Evolutionary conservation across 1,140 invertebrate genomes (phyloP).

Genomic region (Hyles vespertilio): DNA sequence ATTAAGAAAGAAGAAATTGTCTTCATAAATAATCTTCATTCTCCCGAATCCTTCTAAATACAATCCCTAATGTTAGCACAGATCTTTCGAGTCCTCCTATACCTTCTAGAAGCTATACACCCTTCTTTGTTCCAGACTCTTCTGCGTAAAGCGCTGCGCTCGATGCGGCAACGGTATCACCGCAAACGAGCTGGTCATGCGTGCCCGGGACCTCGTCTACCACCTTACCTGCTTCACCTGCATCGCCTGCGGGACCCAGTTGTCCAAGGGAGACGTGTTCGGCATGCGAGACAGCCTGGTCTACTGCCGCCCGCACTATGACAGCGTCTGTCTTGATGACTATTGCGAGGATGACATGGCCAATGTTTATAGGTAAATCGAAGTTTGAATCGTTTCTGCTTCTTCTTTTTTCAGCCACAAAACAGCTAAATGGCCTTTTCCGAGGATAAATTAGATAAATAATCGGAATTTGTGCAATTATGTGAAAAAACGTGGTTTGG

Average conservation of each 20-base stretch:
- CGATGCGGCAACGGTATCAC: conserved; percentile 90
- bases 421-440: no score
- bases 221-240: conserved; percentile 95
- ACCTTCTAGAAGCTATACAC: no score
- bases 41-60: no score
- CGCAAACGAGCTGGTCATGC: conserved; percentile 94
- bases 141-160: conserved; percentile 88
- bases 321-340: conserved; percentile 72
- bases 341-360: conserved; percentile 77
- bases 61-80: no score
- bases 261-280: conserved; percentile 92
- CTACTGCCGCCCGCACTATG: conserved; percentile 83
- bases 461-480: no score
- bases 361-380: conserved; percentile 65
- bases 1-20: no score
- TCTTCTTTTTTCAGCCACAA: no score
- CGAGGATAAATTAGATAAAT: no score
- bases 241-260: conserved; percentile 85
- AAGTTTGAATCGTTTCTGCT: no score
- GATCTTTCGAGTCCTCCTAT: no score
- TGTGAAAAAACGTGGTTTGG: no score
- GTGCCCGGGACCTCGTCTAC: conserved; percentile 91
- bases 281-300: conserved; percentile 88
- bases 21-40: no score
- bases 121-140: conserved; percentile 78